These are phyloP conservation scores for Lepisosteus oculatus DNA, from an alignment of 2,113 vertebrate species.

Conservation along the genomic window DNA sequence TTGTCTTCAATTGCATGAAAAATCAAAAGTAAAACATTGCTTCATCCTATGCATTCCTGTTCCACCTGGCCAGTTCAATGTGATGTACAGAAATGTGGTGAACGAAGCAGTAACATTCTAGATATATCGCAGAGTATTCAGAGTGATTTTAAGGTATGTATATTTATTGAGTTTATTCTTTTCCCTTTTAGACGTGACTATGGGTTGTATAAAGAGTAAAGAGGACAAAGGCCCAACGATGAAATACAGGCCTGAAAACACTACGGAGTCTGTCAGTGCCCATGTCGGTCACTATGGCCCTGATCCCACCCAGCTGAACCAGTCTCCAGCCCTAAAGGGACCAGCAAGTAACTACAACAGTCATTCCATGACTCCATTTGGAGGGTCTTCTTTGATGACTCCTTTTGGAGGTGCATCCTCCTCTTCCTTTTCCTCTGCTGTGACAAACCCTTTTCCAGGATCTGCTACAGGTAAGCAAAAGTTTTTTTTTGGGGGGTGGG, in stretches of 20 bases:
- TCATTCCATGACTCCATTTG: conserved; percentile 85
- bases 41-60: too few relatives aligned
- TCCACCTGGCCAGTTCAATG: too few relatives aligned
- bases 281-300: conserved; percentile 78
- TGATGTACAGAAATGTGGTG: too few relatives aligned
- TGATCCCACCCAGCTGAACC: conserved; percentile 75
- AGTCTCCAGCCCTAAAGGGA: conserved; percentile 68
- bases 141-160: too few relatives aligned
- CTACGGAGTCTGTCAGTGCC: conserved; percentile 63
- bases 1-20: too few relatives aligned
- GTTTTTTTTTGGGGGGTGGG: neutral
- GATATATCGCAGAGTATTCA: too few relatives aligned
- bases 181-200: conserved; percentile 62
- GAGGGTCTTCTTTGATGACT: conserved; percentile 81
- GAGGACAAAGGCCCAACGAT: conserved; percentile 82
- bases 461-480: conserved; percentile 75
- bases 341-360: conserved; percentile 70
- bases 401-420: conserved; percentile 88
- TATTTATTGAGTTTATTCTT: conserved; percentile 10
- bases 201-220: conserved; percentile 96
- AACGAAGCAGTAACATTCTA: too few relatives aligned
- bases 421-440: conserved; percentile 77
- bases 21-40: too few relatives aligned
- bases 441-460: conserved; percentile 81
- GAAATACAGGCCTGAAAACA: conserved; percentile 81